phyloP scores from a whole-genome alignment of 2,113 vertebrate genomes.

The Columba livia region DNA sequence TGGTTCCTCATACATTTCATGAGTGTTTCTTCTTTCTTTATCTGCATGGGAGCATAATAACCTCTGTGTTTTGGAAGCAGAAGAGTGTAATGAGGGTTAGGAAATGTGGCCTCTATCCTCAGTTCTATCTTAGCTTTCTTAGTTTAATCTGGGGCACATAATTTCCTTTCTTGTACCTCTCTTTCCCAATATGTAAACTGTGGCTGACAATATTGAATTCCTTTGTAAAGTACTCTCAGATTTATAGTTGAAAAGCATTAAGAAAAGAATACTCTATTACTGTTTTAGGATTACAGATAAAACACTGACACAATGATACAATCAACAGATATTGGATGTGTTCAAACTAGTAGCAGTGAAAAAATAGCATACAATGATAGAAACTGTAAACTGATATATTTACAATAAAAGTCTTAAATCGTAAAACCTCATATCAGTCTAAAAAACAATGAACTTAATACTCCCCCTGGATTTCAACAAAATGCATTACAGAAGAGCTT shows the following conservation, averaged over 20 bases:
- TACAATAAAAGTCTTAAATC: background rate
- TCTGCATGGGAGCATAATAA: background rate
- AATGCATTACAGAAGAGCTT: background rate
- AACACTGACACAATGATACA: background rate
- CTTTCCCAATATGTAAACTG: background rate
- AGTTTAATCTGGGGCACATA: background rate
- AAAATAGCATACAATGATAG: accelerated
- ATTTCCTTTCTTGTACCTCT: background rate
- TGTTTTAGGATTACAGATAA: background rate
- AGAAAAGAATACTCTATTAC: background rate
- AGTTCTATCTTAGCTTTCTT: background rate
- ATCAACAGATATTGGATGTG: background rate
- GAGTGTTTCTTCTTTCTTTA: background rate
- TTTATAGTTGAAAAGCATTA: background rate
- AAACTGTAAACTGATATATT: background rate
- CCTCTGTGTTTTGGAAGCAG: background rate
- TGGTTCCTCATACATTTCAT: background rate
- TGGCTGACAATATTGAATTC: background rate
- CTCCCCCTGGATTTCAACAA: background rate
- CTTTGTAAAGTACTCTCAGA: background rate
- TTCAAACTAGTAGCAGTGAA: background rate
- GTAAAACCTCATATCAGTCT: background rate
- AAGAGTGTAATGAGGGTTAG: background rate
- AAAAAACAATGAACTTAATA: background rate
- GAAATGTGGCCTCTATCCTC: background rate